Conservation (phyloP, 1,140 invertebrate species). For the Macrotrachela quadricornifera region DNA sequence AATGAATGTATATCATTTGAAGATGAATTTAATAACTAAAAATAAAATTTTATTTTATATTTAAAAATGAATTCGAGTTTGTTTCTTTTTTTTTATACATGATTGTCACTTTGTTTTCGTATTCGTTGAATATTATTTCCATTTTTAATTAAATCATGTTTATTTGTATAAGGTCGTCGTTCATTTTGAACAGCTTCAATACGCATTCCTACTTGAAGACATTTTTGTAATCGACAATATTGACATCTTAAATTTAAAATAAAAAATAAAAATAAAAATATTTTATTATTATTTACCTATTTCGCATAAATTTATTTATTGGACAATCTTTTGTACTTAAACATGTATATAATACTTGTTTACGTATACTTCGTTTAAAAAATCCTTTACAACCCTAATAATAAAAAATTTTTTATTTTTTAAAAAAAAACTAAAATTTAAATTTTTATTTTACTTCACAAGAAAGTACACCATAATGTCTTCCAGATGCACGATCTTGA, state of each 20-base stretch:
- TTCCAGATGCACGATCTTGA: slow-evolving; percentile 28
- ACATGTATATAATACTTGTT: slow-evolving; percentile 83
- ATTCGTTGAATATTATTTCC: too few relatives aligned
- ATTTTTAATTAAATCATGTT: too few relatives aligned
- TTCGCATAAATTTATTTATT: slow-evolving; percentile 50
- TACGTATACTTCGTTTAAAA: slow-evolving; percentile 53
- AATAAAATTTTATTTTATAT: too few relatives aligned
- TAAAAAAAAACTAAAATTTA: too few relatives aligned
- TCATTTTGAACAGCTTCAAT: slow-evolving; percentile 36
- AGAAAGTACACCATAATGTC: slow-evolving; percentile 30
- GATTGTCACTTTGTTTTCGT: too few relatives aligned
- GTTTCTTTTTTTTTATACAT: too few relatives aligned
- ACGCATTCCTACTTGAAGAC: slow-evolving; percentile 78
- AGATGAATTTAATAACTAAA: too few relatives aligned
- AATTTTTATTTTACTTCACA: slow-evolving; percentile 15
- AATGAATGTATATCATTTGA: too few relatives aligned
- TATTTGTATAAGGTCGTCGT: background rate
- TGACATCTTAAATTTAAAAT: slow-evolving; percentile 49
- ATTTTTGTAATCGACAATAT: slow-evolving; percentile 73
- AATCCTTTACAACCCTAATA: slow-evolving; percentile 67
- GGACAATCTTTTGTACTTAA: slow-evolving; percentile 78
- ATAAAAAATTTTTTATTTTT: too few relatives aligned
- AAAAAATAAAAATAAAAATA: too few relatives aligned
- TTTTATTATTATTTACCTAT: background rate
- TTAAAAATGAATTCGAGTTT: too few relatives aligned